Conservation (phyloP, 2,113 vertebrate species). For the Ceyx cyanopectus region DNA sequence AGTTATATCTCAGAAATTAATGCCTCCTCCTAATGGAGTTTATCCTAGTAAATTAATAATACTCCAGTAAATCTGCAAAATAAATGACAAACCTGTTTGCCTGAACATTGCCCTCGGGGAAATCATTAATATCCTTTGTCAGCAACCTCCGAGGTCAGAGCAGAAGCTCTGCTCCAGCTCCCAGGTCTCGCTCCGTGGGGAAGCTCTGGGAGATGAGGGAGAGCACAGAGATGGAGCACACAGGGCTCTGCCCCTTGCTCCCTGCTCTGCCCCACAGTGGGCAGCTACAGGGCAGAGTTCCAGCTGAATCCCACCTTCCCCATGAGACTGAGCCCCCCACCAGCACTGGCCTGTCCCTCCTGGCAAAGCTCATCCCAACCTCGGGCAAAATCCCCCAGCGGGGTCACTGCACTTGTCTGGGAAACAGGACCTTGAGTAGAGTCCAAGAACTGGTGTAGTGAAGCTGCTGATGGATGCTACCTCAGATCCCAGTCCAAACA, state of each 20-base stretch:
- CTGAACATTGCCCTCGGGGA: constrained; percentile 1
- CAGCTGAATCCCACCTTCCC: neutral
- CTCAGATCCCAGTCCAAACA: neutral
- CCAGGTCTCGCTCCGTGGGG: rapidly evolving
- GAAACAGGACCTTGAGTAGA: rapidly evolving
- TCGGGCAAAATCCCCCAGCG: rapidly evolving
- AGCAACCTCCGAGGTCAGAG: neutral
- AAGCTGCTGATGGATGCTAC: neutral
- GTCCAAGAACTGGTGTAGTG: neutral
- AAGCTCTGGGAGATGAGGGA: neutral
- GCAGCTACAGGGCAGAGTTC: rapidly evolving
- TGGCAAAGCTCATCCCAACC: neutral
- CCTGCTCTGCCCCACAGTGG: neutral
- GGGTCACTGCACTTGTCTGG: rapidly evolving
- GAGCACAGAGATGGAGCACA: rapidly evolving
- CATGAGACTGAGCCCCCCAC: rapidly evolving
- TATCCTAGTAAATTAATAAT: constrained; percentile 59
- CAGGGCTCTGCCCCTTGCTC: neutral
- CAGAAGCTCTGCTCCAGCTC: neutral
- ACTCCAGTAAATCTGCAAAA: constrained; percentile 33
- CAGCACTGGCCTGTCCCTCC: rapidly evolving
- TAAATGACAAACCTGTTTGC: constrained; percentile 33
- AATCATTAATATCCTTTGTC: constrained; percentile 2
- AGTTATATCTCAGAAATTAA: constrained; percentile 38
- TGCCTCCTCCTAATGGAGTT: constrained; percentile 48